These are phyloP conservation scores for Tragelaphus buxtoni DNA, from an alignment of 2,113 vertebrate genomes.

Conservation along the genomic window DNA sequence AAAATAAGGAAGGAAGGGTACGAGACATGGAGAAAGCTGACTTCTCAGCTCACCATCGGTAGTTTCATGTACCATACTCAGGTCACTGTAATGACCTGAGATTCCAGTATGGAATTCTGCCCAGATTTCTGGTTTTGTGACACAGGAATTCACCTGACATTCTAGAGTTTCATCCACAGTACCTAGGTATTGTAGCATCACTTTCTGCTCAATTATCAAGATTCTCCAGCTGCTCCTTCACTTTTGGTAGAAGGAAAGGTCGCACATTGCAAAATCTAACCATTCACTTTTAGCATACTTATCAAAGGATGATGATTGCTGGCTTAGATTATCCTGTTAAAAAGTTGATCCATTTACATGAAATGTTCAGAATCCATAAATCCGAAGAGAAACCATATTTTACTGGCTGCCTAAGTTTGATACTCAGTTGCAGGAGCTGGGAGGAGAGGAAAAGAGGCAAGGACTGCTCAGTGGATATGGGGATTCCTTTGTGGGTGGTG, in stretches of 20 bases:
- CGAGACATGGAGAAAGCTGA: neutral
- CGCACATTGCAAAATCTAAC: neutral
- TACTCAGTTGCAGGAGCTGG: neutral
- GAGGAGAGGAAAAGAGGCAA: neutral
- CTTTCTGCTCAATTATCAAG: neutral
- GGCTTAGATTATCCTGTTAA: neutral
- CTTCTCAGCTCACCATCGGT: neutral
- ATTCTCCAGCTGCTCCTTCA: neutral
- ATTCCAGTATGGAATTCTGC: neutral
- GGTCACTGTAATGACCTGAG: neutral
- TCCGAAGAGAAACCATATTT: neutral
- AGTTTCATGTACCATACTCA: neutral
- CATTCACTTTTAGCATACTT: neutral
- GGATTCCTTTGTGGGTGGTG: neutral
- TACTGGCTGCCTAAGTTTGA: neutral
- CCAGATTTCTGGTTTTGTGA: neutral
- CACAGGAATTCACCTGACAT: neutral
- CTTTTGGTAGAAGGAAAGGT: neutral
- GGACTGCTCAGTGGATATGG: neutral
- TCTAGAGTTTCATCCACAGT: neutral
- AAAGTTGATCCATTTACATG: neutral
- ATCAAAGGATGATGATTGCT: neutral
- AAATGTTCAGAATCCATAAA: neutral
- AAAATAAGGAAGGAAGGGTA: neutral
- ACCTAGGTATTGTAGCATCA: neutral